Evolutionary conservation across 2,113 vertebrate genomes (phyloP).

Genomic region (Hippocampus abdominalis): DNA sequence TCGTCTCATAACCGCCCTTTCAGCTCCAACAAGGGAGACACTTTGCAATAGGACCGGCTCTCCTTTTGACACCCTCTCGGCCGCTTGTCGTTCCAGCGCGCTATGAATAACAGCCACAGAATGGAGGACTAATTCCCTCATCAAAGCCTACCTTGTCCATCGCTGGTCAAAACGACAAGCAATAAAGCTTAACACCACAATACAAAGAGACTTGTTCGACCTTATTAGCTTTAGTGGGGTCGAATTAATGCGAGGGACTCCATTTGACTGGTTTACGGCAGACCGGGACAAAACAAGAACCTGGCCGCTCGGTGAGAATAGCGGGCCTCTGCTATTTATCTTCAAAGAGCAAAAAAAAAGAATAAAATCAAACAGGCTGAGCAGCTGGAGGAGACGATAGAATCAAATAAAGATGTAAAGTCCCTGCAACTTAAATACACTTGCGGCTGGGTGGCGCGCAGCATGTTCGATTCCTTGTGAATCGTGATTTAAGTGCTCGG

Average conservation of each 20-base stretch:
- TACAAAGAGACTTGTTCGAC: slow-evolving; percentile 87
- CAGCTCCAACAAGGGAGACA: slow-evolving; percentile 99
- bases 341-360: slow-evolving; percentile 53
- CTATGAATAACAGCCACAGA: slow-evolving; percentile 99
- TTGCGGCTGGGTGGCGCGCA: slow-evolving; percentile 49
- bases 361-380: slow-evolving; percentile 18
- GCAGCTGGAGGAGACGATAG: slow-evolving; percentile 49
- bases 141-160: slow-evolving; percentile 99
- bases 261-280: slow-evolving; percentile 56
- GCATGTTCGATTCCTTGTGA: slow-evolving; percentile 59
- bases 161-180: slow-evolving; percentile 99
- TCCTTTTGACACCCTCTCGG: slow-evolving; percentile 99
- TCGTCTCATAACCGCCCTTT: slow-evolving; percentile 99
- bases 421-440: slow-evolving; percentile 50
- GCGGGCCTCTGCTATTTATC: slow-evolving; percentile 78
- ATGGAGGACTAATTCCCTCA: slow-evolving; percentile 99
- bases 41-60: slow-evolving; percentile 99
- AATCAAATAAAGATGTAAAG: slow-evolving; percentile 73
- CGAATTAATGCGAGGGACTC: slow-evolving; percentile 96
- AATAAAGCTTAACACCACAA: slow-evolving; percentile 99
- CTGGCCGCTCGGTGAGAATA: slow-evolving; percentile 76
- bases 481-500: slow-evolving; percentile 69
- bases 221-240: slow-evolving; percentile 99
- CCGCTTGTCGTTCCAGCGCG: slow-evolving; percentile 97
- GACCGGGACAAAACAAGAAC: slow-evolving; percentile 53